Evolutionary conservation across 2,797 vertebrate species (phyloP).

Genomic region (Meriones psammophilus): DNA sequence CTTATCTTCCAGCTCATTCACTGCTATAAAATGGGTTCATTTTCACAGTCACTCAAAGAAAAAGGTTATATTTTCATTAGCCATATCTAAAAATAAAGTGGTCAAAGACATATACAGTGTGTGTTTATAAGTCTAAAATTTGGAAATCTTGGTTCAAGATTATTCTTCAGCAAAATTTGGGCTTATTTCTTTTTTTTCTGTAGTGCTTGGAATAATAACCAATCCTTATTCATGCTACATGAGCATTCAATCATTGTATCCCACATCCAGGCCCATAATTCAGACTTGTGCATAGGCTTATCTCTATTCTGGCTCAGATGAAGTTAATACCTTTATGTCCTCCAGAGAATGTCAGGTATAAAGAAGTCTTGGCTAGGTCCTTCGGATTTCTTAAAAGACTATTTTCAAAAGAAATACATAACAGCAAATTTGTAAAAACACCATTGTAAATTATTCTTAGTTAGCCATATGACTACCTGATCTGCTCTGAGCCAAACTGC

Average conservation of each 20-base stretch:
- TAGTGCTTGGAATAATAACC: not conserved
- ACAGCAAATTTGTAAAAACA: not conserved
- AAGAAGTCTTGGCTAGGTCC: not conserved
- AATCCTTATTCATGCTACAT: not conserved
- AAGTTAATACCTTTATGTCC: not conserved
- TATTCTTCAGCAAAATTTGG: not conserved
- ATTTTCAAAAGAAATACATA: not conserved
- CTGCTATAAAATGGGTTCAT: slow-evolving; percentile 12
- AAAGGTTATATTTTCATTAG: not conserved
- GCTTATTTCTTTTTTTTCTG: not conserved
- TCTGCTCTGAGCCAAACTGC: not conserved
- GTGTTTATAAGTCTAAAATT: not conserved
- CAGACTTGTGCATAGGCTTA: not conserved
- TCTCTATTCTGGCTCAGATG: not conserved
- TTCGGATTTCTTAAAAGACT: slow-evolving; percentile 39
- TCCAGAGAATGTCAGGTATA: not conserved
- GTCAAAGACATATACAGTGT: slow-evolving; percentile 12
- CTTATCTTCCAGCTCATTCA: not conserved
- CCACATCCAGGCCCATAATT: not conserved
- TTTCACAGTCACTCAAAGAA: not conserved
- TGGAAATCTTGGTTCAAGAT: not conserved
- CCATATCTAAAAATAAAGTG: slow-evolving; percentile 10
- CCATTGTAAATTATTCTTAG: not conserved
- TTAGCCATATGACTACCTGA: not conserved
- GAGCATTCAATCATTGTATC: not conserved